Evolutionary conservation across 2,113 vertebrate species (phyloP), one percentile per base, ranked within the genome.

Genomic region (Fulica atra): DNA sequence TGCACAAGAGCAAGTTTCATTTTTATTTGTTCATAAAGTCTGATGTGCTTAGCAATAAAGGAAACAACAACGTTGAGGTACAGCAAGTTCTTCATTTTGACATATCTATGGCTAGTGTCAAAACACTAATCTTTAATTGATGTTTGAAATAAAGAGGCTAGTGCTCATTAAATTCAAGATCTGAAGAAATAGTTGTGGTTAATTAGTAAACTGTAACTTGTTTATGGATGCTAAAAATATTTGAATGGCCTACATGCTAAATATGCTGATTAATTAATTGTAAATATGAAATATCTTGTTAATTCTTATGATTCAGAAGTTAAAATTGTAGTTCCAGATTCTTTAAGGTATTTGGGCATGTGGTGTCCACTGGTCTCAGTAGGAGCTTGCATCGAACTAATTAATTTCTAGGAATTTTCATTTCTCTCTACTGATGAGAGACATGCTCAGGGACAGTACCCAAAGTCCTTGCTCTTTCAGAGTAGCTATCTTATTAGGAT

Each of bases 141-240:
- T 65, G 66, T 70, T 88, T 92, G 77, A 77, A 69, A 73, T 82
- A 83, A 88, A 63, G 64, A 78, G 61, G 44, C 25, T 26, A 83
- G 16, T 76, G 36, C 70, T 90, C 33, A 71, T 96, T 81, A 96
- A 89, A 83, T 65, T 81, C 59, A 64, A 83, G 57, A 81, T 91
- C 69, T 77, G 57, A 15, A 53, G 53, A 48, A 65, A 36, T 13
- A 66, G 40, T 66, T 70, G 36, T 68, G 70, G 51, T 66, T 97
- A 95, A 95, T 91, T 92, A 80, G 78, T 48, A 70, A 86, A 94
- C 42, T 71, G 28, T 65, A 59, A 89, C 78, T 76, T 94, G 87
- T 93, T 96, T 93, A 70, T 68, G 14, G 46, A 38, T 83, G 44
- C 24, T 92, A 87, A 88, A 76, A 79, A 7, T 59, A 46, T 81